Percentiles rank a stretch among this genome's conserved stretches.
Conservation (phyloP, 35 echinoderm and acorn worm species). For the Lytechinus pictus region DNA sequence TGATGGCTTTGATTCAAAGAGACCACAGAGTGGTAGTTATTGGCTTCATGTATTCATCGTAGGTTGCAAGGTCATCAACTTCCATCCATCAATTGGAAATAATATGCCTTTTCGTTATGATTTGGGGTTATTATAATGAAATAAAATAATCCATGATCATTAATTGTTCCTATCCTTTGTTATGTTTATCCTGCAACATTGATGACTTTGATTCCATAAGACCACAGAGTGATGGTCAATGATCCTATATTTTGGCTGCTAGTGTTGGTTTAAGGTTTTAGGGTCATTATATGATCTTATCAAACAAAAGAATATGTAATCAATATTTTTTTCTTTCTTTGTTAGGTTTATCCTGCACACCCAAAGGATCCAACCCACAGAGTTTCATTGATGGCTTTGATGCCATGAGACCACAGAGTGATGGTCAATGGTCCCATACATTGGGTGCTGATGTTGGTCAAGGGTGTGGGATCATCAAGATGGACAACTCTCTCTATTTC, state of each 20-base stretch:
- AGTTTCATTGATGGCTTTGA: constrained; percentile 84
- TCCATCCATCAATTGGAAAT: not conserved
- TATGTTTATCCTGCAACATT: constrained; percentile 56
- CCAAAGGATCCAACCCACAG: constrained; percentile 28
- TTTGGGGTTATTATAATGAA: not conserved
- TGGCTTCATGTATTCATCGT: constrained; percentile 50
- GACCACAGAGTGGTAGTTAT: not conserved
- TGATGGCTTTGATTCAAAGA: not conserved
- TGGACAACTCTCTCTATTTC: constrained; percentile 91
- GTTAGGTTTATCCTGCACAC: constrained; percentile 55
- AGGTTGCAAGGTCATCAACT: constrained; percentile 78
- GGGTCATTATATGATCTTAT: not conserved
- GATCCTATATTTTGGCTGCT: constrained; percentile 45
- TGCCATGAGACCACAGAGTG: not conserved
- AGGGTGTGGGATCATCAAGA: constrained; percentile 83
- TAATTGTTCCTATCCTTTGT: not conserved
- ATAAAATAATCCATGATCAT: not conserved
- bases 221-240: not conserved
- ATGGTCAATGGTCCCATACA: constrained; percentile 56
- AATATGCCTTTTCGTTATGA: too few relatives aligned
- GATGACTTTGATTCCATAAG: constrained; percentile 68
- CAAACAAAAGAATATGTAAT: not conserved
- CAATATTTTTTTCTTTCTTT: not conserved
- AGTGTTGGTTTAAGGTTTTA: constrained; percentile 66
- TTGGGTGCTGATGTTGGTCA: constrained; percentile 53